Evolutionary conservation across 2,888 invertebrate genomes (phyloP).

Genomic region (Cordilura impudica): DNA sequence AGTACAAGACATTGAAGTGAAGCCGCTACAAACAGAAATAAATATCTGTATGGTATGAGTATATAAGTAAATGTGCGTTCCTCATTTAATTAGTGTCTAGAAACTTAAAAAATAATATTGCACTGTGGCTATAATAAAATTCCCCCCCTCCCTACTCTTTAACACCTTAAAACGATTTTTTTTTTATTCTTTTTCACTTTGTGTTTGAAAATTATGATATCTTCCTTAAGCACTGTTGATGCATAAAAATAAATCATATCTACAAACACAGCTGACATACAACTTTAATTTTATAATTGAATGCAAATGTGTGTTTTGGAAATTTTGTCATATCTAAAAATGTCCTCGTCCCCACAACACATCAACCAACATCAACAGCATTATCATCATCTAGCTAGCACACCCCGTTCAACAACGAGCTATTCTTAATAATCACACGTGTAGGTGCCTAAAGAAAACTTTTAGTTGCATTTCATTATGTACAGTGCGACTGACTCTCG

Average conservation of each 20-base stretch:
- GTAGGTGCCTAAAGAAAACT: conserved; percentile 67
- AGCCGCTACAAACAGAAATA: conserved; percentile 34
- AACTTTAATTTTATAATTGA: conserved; percentile 70
- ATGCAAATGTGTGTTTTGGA: conserved; percentile 70
- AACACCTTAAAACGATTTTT: conserved; percentile 63
- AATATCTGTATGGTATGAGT: too few species aligned
- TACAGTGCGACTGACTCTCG: background rate
- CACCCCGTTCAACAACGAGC: too few species aligned
- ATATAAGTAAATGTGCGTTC: conserved; percentile 30
- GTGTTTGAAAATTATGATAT: conserved; percentile 38
- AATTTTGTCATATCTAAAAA: conserved; percentile 9
- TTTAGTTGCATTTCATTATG: background rate
- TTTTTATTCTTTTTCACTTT: conserved; percentile 65
- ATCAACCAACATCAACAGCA: conserved; percentile 31
- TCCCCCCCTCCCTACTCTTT: conserved; percentile 42
- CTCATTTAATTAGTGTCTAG: conserved; percentile 61
- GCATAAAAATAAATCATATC: conserved; percentile 55
- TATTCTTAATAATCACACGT: conserved; percentile 75
- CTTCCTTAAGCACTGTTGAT: conserved; percentile 46
- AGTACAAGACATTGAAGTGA: conserved; percentile 60
- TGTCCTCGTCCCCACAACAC: conserved; percentile 36
- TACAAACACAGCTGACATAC: conserved; percentile 70
- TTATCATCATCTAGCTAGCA: conserved; percentile 4
- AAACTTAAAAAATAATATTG: conserved; percentile 39
- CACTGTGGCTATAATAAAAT: conserved; percentile 15